These are phyloP conservation scores for Meliscaeva auricollis DNA, from an alignment of 2,888 invertebrate species.

Conservation along the genomic window DNA sequence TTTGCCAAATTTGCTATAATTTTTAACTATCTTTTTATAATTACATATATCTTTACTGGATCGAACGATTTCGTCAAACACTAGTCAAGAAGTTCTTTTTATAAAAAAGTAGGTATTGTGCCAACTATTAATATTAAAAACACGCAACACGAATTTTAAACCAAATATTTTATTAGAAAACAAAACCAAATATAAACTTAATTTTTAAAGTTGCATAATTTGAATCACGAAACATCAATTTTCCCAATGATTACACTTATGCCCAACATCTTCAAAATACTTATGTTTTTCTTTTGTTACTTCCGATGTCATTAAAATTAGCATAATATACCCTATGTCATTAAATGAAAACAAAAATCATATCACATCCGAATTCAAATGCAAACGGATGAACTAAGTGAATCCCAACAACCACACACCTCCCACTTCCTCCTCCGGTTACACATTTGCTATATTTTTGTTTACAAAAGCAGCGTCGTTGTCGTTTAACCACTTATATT, in stretches of 20 bases:
- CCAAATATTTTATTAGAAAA: too few species aligned
- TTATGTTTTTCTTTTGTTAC: conserved; percentile 5
- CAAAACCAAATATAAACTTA: too few species aligned
- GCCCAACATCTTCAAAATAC: neutral
- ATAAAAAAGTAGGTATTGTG: too few species aligned
- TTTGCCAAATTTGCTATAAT: too few species aligned
- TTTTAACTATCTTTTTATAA: too few species aligned
- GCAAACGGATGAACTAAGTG: conserved; percentile 56
- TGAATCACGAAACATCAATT: neutral
- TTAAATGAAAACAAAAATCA: conserved; percentile 27
- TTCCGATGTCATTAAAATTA: conserved; percentile 27
- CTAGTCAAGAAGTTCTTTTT: too few species aligned
- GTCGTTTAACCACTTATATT: conserved; percentile 57
- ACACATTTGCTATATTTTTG: conserved; percentile 54
- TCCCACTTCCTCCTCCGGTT: conserved; percentile 58
- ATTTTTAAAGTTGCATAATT: too few species aligned
- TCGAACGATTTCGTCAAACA: too few species aligned
- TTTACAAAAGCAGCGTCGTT: conserved; percentile 55
- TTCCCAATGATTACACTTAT: conserved; percentile 9
- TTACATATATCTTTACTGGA: too few species aligned
- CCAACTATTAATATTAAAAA: too few species aligned
- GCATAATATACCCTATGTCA: conserved; percentile 11
- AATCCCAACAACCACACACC: conserved; percentile 41
- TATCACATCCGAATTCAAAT: conserved; percentile 52
- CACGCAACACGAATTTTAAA: too few species aligned